Percentiles rank a stretch among this genome's conserved stretches.
Conservation (phyloP, 1,140 invertebrate species). For the Metopolophium dirhodum region DNA sequence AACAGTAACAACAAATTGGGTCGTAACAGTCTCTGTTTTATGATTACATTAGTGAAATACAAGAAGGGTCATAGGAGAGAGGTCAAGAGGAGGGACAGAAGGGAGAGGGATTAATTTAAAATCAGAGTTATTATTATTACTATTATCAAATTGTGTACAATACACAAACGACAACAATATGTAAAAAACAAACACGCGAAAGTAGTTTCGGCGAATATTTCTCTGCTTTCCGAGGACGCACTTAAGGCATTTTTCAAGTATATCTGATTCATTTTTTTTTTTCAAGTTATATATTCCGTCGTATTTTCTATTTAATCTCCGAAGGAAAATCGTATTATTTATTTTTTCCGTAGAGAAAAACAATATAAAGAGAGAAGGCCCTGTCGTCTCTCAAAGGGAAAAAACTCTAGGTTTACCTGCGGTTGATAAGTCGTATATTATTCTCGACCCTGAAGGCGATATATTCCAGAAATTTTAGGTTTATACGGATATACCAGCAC, state of each 20-base stretch:
- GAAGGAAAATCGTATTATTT: conserved; percentile 49
- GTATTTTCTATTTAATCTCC: conserved; percentile 55
- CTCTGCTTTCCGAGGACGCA: conserved; percentile 6
- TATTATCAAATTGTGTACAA: conserved; percentile 46
- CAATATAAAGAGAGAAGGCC: background rate
- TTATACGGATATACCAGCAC: background rate
- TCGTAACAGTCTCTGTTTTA: conserved; percentile 53
- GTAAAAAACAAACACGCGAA: conserved; percentile 46
- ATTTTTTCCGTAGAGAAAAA: conserved; percentile 45
- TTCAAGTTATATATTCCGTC: conserved; percentile 33
- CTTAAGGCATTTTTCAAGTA: conserved; percentile 47
- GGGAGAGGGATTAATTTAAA: conserved; percentile 42
- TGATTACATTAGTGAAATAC: conserved; percentile 46
- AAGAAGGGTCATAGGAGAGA: conserved; percentile 14
- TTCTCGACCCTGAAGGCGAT: conserved; percentile 50
- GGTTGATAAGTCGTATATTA: conserved; percentile 51
- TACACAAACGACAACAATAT: conserved; percentile 22
- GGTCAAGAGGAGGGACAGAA: background rate
- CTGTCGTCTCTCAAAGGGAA: conserved; percentile 28
- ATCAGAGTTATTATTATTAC: conserved; percentile 36
- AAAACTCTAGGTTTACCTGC: conserved; percentile 35
- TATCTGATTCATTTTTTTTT: conserved; percentile 48
- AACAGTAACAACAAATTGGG: conserved; percentile 43
- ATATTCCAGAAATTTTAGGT: conserved; percentile 43
- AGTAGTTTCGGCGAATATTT: conserved; percentile 23